phyloP scores from a whole-genome alignment of 2,797 vertebrate species.

The Podarcis lilfordi region DNA sequence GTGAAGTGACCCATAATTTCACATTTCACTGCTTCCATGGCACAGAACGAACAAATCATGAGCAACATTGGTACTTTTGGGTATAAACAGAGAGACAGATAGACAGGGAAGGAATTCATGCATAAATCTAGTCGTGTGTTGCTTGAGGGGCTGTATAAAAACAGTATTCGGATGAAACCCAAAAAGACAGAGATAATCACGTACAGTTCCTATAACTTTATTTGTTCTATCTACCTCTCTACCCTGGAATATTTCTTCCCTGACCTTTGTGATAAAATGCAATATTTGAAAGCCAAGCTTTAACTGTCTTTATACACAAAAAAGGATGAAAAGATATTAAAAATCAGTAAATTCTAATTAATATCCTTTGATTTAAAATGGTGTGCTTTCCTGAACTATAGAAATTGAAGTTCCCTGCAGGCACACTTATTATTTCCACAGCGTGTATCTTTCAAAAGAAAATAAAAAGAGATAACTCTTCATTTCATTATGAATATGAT shows the following conservation, averaged over 20 bases:
- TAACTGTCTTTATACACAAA: neutral
- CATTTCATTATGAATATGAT: slow-evolving; percentile 2
- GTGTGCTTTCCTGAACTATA: slow-evolving; percentile 20
- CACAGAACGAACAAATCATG: neutral
- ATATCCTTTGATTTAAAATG: slow-evolving; percentile 26
- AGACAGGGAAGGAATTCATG: slow-evolving; percentile 18
- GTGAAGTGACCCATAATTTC: neutral
- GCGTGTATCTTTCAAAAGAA: slow-evolving; percentile 12
- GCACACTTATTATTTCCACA: slow-evolving; percentile 20
- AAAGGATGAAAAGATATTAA: slow-evolving; percentile 1
- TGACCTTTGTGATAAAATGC: neutral
- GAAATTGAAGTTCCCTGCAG: neutral
- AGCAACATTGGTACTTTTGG: neutral
- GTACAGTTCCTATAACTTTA: neutral
- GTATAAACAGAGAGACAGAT: slow-evolving; percentile 22
- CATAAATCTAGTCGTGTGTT: neutral
- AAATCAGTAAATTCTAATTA: slow-evolving; percentile 17
- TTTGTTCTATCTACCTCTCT: neutral
- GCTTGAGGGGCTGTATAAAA: neutral
- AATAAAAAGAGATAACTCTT: neutral
- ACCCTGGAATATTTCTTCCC: neutral
- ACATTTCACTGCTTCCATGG: neutral
- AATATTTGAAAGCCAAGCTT: neutral
- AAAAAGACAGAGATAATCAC: neutral
- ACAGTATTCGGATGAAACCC: slow-evolving; percentile 6